A percentile compares a stretch with the other conserved stretches of the same genome.
phyloP scores from a whole-genome alignment of 2,113 vertebrate genomes.

The Bubo scandiacus region DNA sequence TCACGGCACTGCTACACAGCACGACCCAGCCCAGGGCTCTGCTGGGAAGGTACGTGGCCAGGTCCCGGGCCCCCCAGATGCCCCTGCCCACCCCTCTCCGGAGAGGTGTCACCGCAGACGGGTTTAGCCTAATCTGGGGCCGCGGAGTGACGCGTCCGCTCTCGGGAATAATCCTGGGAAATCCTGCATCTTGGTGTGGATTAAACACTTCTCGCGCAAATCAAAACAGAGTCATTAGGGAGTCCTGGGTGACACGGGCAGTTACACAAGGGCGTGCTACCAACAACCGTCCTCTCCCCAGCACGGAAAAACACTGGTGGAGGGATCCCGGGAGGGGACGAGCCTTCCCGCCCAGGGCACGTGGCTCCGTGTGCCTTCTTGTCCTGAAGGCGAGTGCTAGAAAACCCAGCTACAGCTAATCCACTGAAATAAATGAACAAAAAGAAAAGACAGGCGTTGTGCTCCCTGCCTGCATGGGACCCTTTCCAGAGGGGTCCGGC shows the following conservation, averaged over 20 bases:
- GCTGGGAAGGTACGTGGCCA: not conserved
- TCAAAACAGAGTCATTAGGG: not conserved
- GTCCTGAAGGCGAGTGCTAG: not conserved
- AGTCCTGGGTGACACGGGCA: not conserved
- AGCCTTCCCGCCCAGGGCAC: not conserved
- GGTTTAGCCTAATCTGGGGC: not conserved
- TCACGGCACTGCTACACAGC: slow-evolving; percentile 30
- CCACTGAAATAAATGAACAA: accelerated
- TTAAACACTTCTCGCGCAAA: not conserved
- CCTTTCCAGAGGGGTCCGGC: not conserved
- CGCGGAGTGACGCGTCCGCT: not conserved
- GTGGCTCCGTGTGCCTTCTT: accelerated
- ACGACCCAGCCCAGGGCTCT: not conserved
- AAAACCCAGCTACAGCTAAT: not conserved
- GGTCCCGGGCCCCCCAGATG: accelerated
- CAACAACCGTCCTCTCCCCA: accelerated
- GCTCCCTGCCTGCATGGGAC: accelerated
- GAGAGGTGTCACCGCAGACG: not conserved
- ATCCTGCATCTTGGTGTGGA: not conserved
- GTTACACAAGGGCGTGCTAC: not conserved
- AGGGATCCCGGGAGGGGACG: not conserved
- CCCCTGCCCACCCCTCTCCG: not conserved
- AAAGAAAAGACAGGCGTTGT: not conserved
- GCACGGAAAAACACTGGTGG: accelerated
- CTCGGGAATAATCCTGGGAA: not conserved